Evolutionary conservation across 2,113 vertebrate species (phyloP).

Genomic region (Marcusenius ussheri): DNA sequence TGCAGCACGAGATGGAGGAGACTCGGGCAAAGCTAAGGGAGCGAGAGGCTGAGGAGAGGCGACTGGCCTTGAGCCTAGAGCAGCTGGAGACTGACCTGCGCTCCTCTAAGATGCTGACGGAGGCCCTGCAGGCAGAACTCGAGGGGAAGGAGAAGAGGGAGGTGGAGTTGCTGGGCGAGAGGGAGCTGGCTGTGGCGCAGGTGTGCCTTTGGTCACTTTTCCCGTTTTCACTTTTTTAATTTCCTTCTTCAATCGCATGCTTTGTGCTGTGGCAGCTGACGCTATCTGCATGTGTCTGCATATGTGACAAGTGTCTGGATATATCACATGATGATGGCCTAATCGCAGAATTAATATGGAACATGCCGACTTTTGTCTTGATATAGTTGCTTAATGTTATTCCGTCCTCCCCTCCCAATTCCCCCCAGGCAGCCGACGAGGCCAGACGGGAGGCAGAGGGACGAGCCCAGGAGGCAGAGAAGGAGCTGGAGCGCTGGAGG

Average conservation of each 20-base stretch:
- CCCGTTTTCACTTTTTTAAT: neutral
- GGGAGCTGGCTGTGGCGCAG: conserved; percentile 74
- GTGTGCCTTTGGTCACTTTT: conserved; percentile 37
- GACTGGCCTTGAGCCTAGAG: conserved; percentile 68
- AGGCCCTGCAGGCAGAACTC: conserved; percentile 69
- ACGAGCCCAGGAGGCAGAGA: conserved; percentile 62
- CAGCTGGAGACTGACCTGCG: conserved; percentile 79
- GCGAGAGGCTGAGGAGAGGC: conserved; percentile 67
- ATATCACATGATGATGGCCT: neutral
- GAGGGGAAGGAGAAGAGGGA: conserved; percentile 77
- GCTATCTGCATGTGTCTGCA: neutral
- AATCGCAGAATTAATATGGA: neutral
- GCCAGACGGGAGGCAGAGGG: conserved; percentile 63
- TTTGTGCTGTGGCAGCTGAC: neutral
- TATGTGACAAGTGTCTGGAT: neutral
- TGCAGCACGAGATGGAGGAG: conserved; percentile 55
- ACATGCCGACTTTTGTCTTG: neutral
- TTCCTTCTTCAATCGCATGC: neutral
- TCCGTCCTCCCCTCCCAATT: neutral
- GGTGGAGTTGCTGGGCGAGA: conserved; percentile 71
- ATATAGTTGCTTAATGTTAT: neutral
- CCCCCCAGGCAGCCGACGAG: conserved; percentile 68
- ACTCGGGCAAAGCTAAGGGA: conserved; percentile 57
- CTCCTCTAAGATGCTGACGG: conserved; percentile 69
- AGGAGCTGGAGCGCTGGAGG: conserved; percentile 60